Percentiles rank a stretch among this genome's conserved stretches.
Evolutionary conservation across 2,113 vertebrate genomes (phyloP).

Genomic region (Sphyrna mokarran): DNA sequence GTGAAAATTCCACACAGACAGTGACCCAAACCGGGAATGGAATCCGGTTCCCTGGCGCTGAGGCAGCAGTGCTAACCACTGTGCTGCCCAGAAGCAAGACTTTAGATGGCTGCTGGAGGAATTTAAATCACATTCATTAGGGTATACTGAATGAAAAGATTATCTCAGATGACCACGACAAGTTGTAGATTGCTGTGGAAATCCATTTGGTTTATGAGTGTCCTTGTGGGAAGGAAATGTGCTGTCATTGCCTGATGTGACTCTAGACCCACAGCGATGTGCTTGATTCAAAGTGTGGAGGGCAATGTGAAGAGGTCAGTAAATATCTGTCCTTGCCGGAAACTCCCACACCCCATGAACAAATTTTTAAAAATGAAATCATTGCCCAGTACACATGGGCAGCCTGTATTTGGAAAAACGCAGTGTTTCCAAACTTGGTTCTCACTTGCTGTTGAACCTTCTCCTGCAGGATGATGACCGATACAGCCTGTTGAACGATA

Average conservation of each 20-base stretch:
- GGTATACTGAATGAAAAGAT: background rate
- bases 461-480: constrained; percentile 60
- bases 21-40: too few relatives aligned
- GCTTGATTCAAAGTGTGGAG: too few relatives aligned
- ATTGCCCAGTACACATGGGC: background rate
- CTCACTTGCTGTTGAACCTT: background rate
- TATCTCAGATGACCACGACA: background rate
- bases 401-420: constrained; percentile 39
- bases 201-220: background rate
- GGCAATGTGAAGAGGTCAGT: too few relatives aligned
- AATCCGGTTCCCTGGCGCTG: too few relatives aligned
- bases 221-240: background rate
- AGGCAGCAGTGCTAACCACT: too few relatives aligned
- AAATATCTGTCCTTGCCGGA: background rate
- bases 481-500: constrained; percentile 66
- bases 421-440: background rate
- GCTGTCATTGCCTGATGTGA: too few relatives aligned
- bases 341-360: background rate
- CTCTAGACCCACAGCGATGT: too few relatives aligned
- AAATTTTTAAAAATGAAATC: background rate
- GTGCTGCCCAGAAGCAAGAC: background rate
- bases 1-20: too few relatives aligned
- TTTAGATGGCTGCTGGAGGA: background rate
- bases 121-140: background rate
- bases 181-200: background rate